phyloP scores from a whole-genome alignment of 2,888 invertebrate genomes.

The Linnaemya tessellans region DNA sequence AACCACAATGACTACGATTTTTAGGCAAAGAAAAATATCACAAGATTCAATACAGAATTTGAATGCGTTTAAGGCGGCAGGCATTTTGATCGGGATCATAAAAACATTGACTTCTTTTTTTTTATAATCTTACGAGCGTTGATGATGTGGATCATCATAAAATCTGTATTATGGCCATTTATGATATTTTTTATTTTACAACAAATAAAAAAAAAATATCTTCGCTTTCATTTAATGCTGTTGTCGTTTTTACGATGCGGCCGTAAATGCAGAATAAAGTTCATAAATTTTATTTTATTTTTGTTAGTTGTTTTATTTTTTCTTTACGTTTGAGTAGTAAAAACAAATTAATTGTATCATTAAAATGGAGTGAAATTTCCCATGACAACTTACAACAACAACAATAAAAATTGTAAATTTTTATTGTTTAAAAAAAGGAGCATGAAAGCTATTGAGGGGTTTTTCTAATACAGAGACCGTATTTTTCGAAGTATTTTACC shows the following conservation, averaged over 20 bases:
- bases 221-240: conserved; percentile 10
- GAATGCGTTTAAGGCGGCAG: conserved; percentile 66
- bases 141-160: conserved; percentile 75
- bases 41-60: conserved; percentile 24
- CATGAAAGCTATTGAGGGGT: neutral
- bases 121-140: conserved; percentile 75
- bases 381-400: conserved; percentile 39
- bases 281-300: conserved; percentile 39
- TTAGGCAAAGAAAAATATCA: conserved; percentile 47
- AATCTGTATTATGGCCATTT: conserved; percentile 67
- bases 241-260: conserved; percentile 57
- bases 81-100: conserved; percentile 73
- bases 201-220: neutral
- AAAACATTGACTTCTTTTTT: conserved; percentile 70
- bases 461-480: neutral
- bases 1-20: conserved; percentile 37
- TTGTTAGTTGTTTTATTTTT: neutral
- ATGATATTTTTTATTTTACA: conserved; percentile 24
- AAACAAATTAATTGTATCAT: conserved; percentile 53
- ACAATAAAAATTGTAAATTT: conserved; percentile 8
- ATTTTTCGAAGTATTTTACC: neutral
- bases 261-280: conserved; percentile 60
- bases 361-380: conserved; percentile 58
- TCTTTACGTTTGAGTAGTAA: conserved; percentile 34
- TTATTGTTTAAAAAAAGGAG: neutral